These are phyloP conservation scores for Apodemus speciosus DNA, from an alignment of 2,113 vertebrate species.

Conservation along the genomic window DNA sequence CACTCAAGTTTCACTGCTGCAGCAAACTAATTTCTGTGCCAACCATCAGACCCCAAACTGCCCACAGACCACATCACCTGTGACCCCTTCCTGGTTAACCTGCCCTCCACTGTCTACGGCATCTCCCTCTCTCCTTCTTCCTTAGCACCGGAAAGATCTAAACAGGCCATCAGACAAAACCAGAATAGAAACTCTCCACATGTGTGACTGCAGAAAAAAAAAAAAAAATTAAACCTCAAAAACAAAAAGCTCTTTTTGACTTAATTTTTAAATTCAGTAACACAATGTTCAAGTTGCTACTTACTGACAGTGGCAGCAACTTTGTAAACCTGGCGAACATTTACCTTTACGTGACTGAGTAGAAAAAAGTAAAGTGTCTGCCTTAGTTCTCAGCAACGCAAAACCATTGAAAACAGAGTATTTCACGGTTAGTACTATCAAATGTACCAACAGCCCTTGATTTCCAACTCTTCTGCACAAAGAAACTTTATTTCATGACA, in stretches of 20 bases:
- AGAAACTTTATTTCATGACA: background rate
- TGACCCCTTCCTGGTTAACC: background rate
- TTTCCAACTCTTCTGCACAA: background rate
- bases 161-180: slow-evolving; percentile 3
- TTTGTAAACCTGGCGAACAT: background rate
- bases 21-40: background rate
- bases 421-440: background rate
- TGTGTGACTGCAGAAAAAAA: background rate
- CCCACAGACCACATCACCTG: background rate
- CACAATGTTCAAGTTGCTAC: slow-evolving; percentile 1
- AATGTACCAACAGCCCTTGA: background rate
- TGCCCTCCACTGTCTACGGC: background rate
- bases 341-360: background rate
- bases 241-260: background rate
- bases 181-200: slow-evolving; percentile 30
- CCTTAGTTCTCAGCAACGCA: background rate
- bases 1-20: background rate
- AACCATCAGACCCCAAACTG: background rate
- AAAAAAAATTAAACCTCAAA: background rate
- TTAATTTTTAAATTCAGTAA: slow-evolving; percentile 43
- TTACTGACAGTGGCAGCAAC: background rate
- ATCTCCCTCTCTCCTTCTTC: background rate
- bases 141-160: background rate
- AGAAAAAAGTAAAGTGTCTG: background rate
- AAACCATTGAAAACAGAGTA: background rate